Evolutionary conservation across 2,797 vertebrate species (phyloP), one percentile per base, ranked within the genome.

Genomic region (Falco cherrug): DNA sequence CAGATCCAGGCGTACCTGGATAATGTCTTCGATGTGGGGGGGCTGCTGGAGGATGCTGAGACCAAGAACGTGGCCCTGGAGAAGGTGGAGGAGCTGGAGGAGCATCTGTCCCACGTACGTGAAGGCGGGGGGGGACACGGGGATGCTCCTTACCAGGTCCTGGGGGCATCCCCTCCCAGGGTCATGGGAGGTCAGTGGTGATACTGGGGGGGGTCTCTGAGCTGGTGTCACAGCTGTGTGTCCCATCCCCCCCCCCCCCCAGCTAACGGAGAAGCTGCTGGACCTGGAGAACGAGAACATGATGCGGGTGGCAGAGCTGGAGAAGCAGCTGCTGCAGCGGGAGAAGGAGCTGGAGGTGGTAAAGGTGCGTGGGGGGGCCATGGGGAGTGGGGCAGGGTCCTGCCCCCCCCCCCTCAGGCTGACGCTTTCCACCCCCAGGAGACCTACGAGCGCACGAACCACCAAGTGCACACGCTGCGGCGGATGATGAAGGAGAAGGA

Each of bases 1-100:
- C 99, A 99, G 98, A 99, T 99, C 96, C 99, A 99, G 97, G 99
- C 99, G 1, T 99, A 99, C 97, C 98, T 99, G 97, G 99, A 99
- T 93, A 99, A 99, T 0, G 99, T 99, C 63, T 99, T 99, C 16
- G 99, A 99, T 1, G 99, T 99, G 45, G 99, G 99, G 45, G 99
- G 99, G 60, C 98, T 99, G 93, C 97, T 99, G 97, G 99, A 99
- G 95, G 99, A 99, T 3, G 99, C 99, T 0, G 99, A 99, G 98
- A 99, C 99, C 24, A 99, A 99, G 98, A 99, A 99, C 6, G 99
- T 99, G 75, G 99, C 99, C 14, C 98, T 99, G 98, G 99, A 99
- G 98, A 99, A 99, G 97, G 99, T 99, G 97, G 99, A 99, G 74
- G 99, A 99, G 92, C 98, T 99, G 96, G 99, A 99, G 94, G 99